These are phyloP conservation scores for Lithophane socia DNA, from an alignment of 2,888 invertebrate species.

Conservation along the genomic window DNA sequence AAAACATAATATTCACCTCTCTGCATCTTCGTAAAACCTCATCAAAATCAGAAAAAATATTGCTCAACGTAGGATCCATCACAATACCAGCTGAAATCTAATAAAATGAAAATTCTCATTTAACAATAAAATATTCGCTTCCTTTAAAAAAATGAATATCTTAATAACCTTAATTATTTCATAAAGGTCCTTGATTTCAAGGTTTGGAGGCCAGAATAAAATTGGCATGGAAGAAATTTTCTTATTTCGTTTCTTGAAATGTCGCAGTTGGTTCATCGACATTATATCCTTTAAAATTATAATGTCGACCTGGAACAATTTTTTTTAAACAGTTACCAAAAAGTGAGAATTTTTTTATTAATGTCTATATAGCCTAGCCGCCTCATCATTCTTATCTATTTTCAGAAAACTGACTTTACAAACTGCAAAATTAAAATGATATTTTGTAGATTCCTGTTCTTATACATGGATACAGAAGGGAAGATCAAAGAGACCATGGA, in stretches of 20 bases:
- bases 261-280: slow-evolving; percentile 60
- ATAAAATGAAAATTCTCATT: slow-evolving; percentile 47
- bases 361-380: neutral
- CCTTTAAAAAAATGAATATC: slow-evolving; percentile 62
- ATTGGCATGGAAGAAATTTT: slow-evolving; percentile 68
- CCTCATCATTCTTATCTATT: neutral
- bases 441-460: neutral
- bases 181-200: slow-evolving; percentile 66
- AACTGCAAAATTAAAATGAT: neutral
- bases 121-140: slow-evolving; percentile 54
- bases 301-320: slow-evolving; percentile 67
- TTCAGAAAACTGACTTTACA: neutral
- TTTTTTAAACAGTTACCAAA: slow-evolving; percentile 32
- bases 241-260: slow-evolving; percentile 64
- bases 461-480: too few relatives aligned
- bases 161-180: slow-evolving; percentile 74
- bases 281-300: slow-evolving; percentile 72
- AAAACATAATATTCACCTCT: slow-evolving; percentile 53
- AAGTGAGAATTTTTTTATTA: too few relatives aligned
- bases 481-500: neutral
- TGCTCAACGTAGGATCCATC: slow-evolving; percentile 62
- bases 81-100: slow-evolving; percentile 74
- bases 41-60: slow-evolving; percentile 41
- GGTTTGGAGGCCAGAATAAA: slow-evolving; percentile 68
- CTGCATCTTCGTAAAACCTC: slow-evolving; percentile 55